Evolutionary conservation across 2,888 invertebrate genomes (phyloP).

Genomic region (Nomada hirtipes): DNA sequence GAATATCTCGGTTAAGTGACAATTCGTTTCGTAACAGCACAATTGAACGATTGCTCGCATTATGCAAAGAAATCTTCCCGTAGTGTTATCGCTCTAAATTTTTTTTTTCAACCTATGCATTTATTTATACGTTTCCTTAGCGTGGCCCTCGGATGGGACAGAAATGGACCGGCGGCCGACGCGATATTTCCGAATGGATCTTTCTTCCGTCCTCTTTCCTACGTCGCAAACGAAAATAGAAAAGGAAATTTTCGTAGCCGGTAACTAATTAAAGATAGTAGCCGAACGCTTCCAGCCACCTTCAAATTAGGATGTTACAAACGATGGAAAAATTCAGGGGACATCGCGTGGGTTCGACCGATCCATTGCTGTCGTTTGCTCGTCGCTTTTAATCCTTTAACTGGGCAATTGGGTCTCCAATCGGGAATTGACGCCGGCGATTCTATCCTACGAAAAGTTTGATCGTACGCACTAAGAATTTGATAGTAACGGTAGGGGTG

Average conservation of each 20-base stretch:
- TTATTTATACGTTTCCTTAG: conserved; percentile 18
- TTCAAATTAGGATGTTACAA: conserved; percentile 5
- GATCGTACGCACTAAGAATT: not conserved
- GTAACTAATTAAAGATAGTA: conserved; percentile 33
- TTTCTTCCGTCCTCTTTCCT: too few relatives aligned
- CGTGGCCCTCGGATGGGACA: conserved; percentile 14
- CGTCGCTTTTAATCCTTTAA: conserved; percentile 30
- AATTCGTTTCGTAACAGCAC: conserved; percentile 58
- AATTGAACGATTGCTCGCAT: conserved; percentile 54
- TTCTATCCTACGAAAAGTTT: not conserved
- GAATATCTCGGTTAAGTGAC: conserved; percentile 67
- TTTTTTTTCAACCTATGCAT: conserved; percentile 1
- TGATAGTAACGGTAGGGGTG: not conserved
- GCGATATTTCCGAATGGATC: conserved; percentile 1
- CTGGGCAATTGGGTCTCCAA: not conserved
- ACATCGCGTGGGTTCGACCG: conserved; percentile 21
- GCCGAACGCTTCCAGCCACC: not conserved
- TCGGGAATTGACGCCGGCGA: not conserved
- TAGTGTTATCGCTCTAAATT: not conserved
- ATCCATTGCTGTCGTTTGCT: conserved; percentile 43
- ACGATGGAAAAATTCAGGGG: not conserved
- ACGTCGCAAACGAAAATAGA: conserved; percentile 8
- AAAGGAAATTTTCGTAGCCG: not conserved
- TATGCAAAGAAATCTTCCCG: conserved; percentile 25
- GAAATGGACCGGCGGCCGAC: conserved; percentile 53